Percentiles rank a stretch among this genome's conserved stretches.
phyloP scores from a whole-genome alignment of 2,113 vertebrate genomes.

The Lophius piscatorius region DNA sequence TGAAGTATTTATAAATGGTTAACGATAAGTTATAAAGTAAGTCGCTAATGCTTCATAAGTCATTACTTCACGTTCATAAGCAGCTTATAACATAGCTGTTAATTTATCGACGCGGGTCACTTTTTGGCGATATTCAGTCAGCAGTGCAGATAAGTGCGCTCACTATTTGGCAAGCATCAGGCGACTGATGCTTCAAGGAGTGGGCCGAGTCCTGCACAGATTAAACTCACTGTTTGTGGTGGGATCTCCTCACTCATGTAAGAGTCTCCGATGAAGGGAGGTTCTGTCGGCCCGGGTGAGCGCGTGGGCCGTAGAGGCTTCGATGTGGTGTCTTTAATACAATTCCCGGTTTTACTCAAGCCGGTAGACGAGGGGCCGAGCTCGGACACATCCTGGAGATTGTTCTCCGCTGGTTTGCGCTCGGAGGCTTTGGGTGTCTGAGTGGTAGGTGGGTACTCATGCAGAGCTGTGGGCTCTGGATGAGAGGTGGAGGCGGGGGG shows the following conservation, averaged over 20 bases:
- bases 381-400: not conserved
- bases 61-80: too few relatives aligned
- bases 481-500: not conserved
- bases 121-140: too few relatives aligned
- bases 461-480: not conserved
- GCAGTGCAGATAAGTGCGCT: too few relatives aligned
- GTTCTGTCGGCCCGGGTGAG: slow-evolving; percentile 24
- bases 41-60: too few relatives aligned
- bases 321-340: not conserved
- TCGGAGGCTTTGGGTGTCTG: not conserved
- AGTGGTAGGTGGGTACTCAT: not conserved
- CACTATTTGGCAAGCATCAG: too few relatives aligned
- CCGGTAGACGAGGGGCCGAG: not conserved
- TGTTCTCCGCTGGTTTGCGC: not conserved
- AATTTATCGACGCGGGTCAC: too few relatives aligned
- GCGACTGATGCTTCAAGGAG: too few relatives aligned
- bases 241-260: slow-evolving; percentile 64
- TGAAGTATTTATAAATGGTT: too few relatives aligned
- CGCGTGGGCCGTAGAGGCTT: not conserved
- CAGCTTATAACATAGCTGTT: too few relatives aligned
- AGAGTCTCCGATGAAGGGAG: slow-evolving; percentile 72
- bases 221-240: slow-evolving; percentile 60
- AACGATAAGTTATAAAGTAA: too few relatives aligned
- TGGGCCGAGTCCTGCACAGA: too few relatives aligned
- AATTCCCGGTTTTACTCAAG: not conserved